phyloP scores from a whole-genome alignment of 1,140 invertebrate species.

The Campoletis sonorensis region DNA sequence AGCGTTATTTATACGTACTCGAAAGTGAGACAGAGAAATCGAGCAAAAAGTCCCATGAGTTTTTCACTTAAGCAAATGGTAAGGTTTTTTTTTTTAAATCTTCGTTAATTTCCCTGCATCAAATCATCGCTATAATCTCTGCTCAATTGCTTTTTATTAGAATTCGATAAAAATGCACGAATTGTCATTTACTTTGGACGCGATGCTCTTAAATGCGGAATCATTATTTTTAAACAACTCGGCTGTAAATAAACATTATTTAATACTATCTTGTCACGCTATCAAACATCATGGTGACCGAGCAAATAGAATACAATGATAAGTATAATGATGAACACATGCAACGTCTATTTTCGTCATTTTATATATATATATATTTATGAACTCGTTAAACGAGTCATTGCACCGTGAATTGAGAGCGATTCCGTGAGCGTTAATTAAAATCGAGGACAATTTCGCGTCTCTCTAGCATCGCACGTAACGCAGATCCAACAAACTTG shows the following conservation, averaged over 20 bases:
- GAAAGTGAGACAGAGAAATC: too few species aligned
- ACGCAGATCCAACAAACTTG: conserved; percentile 7
- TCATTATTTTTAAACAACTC: too few species aligned
- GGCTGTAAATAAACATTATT: not conserved
- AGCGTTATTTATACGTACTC: too few species aligned
- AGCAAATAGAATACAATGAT: conserved; percentile 18
- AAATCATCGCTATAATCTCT: too few species aligned
- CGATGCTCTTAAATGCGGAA: too few species aligned
- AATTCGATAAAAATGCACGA: not conserved
- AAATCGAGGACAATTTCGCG: conserved; percentile 40
- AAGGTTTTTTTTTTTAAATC: too few species aligned
- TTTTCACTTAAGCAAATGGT: too few species aligned
- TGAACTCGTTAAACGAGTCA: conserved; percentile 37
- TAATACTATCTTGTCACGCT: conserved; percentile 18
- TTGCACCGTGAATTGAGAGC: conserved; percentile 37
- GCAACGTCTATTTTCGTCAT: conserved; percentile 26
- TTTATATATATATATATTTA: not conserved
- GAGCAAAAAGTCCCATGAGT: too few species aligned
- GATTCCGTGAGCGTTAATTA: conserved; percentile 41
- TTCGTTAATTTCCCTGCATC: too few species aligned
- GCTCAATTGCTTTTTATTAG: too few species aligned
- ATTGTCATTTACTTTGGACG: not conserved
- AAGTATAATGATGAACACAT: not conserved
- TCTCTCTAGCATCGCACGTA: not conserved
- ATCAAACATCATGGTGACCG: conserved; percentile 24